A percentile compares a stretch with the other conserved stretches of the same genome.
Conservation (phyloP, 92 coral and sea anemone species). For the Plumapathes pennacea region DNA sequence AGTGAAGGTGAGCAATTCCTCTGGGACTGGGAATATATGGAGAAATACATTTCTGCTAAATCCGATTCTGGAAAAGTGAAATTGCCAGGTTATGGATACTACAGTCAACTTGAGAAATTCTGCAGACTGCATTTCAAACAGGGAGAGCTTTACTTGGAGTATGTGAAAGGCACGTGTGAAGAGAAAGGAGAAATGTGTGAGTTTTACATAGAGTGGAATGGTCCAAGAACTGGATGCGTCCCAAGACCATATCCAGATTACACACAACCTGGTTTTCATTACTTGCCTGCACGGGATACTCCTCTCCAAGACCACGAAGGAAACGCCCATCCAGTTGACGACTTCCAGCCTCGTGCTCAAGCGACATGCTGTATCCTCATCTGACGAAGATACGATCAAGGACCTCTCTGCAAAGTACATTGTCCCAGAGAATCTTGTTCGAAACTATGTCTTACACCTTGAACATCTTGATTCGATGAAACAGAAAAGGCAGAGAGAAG, state of each 20-base stretch:
- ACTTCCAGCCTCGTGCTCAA: conserved; percentile 53
- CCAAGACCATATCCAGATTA: conserved; percentile 70
- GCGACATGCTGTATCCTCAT: conserved; percentile 19
- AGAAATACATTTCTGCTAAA: conserved; percentile 24
- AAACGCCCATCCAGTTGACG: conserved; percentile 25
- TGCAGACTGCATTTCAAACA: conserved; percentile 15
- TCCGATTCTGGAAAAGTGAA: conserved; percentile 13
- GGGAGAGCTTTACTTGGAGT: conserved; percentile 63
- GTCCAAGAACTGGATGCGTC: conserved; percentile 34
- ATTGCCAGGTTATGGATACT: conserved; percentile 42
- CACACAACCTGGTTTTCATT: conserved; percentile 39
- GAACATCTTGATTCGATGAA: conserved; percentile 43
- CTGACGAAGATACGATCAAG: conserved; percentile 29
- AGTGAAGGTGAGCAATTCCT: conserved; percentile 20
- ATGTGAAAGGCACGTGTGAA: conserved; percentile 51
- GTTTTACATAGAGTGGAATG: conserved; percentile 46
- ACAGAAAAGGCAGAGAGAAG: conserved; percentile 37
- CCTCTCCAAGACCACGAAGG: conserved; percentile 25
- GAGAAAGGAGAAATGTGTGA: too few species aligned
- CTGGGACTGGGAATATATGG: conserved; percentile 22
- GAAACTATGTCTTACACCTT: conserved; percentile 42
- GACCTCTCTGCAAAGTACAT: conserved; percentile 31
- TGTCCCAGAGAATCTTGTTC: conserved; percentile 14
- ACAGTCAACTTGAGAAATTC: conserved; percentile 18
- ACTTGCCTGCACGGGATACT: conserved; percentile 40